Conservation (phyloP, 2,888 invertebrate genomes). For the Syrphus vitripennis region DNA sequence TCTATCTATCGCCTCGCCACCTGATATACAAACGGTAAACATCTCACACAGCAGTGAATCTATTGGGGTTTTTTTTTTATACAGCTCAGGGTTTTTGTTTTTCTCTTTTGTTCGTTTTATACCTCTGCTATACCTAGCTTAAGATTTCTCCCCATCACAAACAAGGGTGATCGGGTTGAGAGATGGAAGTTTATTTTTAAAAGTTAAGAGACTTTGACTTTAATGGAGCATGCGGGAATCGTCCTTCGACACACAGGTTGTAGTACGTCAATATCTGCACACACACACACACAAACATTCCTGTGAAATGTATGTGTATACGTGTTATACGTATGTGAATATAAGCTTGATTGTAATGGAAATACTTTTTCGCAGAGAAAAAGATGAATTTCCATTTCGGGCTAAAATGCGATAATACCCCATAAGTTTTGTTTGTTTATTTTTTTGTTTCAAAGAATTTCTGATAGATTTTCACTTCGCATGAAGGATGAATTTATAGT, state of each 20-base stretch:
- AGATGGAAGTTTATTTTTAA: conserved; percentile 68
- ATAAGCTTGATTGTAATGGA: not conserved
- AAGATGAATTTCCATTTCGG: conserved; percentile 41
- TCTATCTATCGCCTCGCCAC: conserved; percentile 33
- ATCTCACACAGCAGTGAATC: conserved; percentile 59
- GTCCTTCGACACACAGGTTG: conserved; percentile 68
- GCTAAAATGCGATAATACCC: conserved; percentile 17
- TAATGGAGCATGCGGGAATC: conserved; percentile 71
- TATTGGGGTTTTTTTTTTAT: conserved; percentile 58
- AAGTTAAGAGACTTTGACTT: conserved; percentile 69
- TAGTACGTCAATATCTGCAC: conserved; percentile 31
- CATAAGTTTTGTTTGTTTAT: too few relatives aligned
- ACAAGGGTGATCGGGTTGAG: not conserved
- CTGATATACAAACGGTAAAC: conserved; percentile 49
- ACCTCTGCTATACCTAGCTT: conserved; percentile 12
- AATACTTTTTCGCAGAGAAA: conserved; percentile 43
- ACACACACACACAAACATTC: not conserved
- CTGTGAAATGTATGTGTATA: too few relatives aligned
- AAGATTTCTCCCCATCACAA: not conserved
- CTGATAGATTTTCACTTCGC: conserved; percentile 30
- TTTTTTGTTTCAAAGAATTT: not conserved
- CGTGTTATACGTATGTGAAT: not conserved
- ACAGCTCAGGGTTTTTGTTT: conserved; percentile 50
- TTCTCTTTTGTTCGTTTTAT: conserved; percentile 54
- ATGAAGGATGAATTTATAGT: conserved; percentile 14